Percentiles rank a stretch among this genome's conserved stretches.
These are phyloP conservation scores for Miltochrista miniata DNA, from an alignment of 2,888 invertebrate species.

Conservation along the genomic window DNA sequence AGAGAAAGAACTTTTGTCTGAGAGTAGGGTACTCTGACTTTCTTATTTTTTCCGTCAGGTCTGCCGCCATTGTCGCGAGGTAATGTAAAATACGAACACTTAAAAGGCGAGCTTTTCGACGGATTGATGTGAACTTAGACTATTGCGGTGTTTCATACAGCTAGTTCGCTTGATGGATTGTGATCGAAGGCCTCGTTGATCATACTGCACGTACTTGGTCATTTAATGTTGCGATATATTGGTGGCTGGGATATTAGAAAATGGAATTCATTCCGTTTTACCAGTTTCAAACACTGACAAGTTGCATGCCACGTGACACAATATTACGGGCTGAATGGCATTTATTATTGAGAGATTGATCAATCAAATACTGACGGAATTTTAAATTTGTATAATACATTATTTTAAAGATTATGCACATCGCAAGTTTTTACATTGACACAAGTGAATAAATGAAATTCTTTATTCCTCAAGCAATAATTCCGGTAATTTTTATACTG, in stretches of 20 bases:
- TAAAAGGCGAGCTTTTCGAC: constrained; percentile 60
- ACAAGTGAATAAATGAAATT: too few relatives aligned
- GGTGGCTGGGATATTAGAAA: constrained; percentile 49
- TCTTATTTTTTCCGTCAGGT: constrained; percentile 75
- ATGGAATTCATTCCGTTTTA: constrained; percentile 37
- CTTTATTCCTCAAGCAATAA: too few relatives aligned
- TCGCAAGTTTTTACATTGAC: too few relatives aligned
- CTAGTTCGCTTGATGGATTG: constrained; percentile 70
- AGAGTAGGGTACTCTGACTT: constrained; percentile 69
- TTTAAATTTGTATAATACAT: too few relatives aligned
- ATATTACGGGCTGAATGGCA: too few relatives aligned
- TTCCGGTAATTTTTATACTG: neutral
- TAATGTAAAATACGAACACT: constrained; percentile 70
- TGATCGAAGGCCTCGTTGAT: constrained; percentile 76
- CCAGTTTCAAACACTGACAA: neutral
- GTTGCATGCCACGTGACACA: too few relatives aligned
- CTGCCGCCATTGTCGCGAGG: constrained; percentile 68
- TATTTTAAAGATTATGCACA: too few relatives aligned
- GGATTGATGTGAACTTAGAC: constrained; percentile 59
- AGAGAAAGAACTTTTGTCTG: constrained; percentile 78
- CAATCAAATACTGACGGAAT: too few relatives aligned
- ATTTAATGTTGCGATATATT: constrained; percentile 64
- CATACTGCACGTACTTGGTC: constrained; percentile 70
- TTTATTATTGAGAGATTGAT: too few relatives aligned
- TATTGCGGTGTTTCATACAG: constrained; percentile 47